Conservation (phyloP, 2,797 vertebrate genomes). For the Sus cebifrons region DNA sequence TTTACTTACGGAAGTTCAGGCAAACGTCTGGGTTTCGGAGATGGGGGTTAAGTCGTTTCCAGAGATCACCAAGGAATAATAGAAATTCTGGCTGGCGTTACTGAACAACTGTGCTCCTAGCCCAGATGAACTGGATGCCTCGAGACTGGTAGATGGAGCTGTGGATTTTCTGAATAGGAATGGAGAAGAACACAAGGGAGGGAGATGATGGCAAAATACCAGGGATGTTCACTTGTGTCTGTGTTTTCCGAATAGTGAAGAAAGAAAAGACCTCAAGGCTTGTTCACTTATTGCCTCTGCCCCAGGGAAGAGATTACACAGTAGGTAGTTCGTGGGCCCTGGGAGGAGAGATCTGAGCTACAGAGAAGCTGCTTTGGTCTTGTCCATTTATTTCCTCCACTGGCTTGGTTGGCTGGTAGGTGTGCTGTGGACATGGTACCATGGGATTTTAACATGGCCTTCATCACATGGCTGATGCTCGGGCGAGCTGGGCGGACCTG, state of each 20-base stretch:
- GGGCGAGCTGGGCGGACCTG: neutral
- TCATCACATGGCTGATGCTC: neutral
- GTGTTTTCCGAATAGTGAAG: neutral
- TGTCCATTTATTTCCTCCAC: neutral
- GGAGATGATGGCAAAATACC: neutral
- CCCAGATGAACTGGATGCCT: neutral
- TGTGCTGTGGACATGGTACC: neutral
- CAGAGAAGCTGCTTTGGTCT: accelerated
- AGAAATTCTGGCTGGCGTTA: neutral
- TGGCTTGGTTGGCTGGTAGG: neutral
- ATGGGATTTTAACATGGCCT: neutral
- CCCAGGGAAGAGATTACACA: neutral
- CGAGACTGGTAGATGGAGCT: neutral
- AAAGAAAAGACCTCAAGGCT: neutral
- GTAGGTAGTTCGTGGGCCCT: neutral
- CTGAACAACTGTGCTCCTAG: accelerated
- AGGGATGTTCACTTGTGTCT: neutral
- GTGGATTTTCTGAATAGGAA: neutral
- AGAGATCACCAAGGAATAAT: neutral
- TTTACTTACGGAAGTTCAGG: neutral
- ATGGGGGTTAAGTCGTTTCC: neutral
- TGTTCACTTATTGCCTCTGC: neutral
- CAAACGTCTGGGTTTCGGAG: neutral
- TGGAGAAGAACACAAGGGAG: neutral
- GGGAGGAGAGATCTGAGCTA: neutral